Conservation (phyloP, 2,888 invertebrate species). For the Drepana falcataria region DNA sequence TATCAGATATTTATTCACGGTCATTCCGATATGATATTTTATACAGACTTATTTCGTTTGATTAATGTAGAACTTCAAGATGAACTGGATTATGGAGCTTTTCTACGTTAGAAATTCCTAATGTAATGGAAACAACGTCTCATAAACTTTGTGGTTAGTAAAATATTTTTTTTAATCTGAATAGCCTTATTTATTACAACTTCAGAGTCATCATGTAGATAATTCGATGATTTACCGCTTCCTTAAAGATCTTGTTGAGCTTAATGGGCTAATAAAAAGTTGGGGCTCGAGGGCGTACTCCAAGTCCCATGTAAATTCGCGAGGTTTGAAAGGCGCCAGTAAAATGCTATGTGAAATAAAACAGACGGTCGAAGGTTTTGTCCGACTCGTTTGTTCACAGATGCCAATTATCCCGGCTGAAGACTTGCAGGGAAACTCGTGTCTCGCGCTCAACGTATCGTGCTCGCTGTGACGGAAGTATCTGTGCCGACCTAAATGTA, state of each 20-base stretch:
- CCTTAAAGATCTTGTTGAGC: constrained; percentile 34
- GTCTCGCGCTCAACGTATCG: constrained; percentile 14
- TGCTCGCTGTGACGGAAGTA: constrained; percentile 5
- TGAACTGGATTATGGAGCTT: too few species aligned
- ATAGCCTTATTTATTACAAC: constrained; percentile 26
- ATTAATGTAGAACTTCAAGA: too few species aligned
- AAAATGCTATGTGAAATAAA: constrained; percentile 27
- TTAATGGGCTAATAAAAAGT: constrained; percentile 45
- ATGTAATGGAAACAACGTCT: too few species aligned
- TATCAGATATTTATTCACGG: too few species aligned
- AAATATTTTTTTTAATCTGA: constrained; percentile 13
- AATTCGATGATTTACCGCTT: constrained; percentile 44
- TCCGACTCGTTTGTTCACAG: constrained; percentile 8
- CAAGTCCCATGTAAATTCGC: constrained; percentile 22
- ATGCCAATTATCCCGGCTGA: constrained; percentile 16
- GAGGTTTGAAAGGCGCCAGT: constrained; percentile 23
- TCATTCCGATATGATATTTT: too few species aligned
- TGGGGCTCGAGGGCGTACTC: constrained; percentile 13
- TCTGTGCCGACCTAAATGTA: too few species aligned
- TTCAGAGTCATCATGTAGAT: constrained; percentile 31
- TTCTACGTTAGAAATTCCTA: too few species aligned
- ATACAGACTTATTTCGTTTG: too few species aligned
- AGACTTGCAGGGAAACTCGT: constrained; percentile 16
- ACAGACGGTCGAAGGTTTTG: constrained; percentile 15
- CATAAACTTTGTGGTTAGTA: too few species aligned